A percentile compares a stretch with the other conserved stretches of the same genome.
phyloP scores from a whole-genome alignment of 1,140 invertebrate species.

The Nasonia vitripennis region DNA sequence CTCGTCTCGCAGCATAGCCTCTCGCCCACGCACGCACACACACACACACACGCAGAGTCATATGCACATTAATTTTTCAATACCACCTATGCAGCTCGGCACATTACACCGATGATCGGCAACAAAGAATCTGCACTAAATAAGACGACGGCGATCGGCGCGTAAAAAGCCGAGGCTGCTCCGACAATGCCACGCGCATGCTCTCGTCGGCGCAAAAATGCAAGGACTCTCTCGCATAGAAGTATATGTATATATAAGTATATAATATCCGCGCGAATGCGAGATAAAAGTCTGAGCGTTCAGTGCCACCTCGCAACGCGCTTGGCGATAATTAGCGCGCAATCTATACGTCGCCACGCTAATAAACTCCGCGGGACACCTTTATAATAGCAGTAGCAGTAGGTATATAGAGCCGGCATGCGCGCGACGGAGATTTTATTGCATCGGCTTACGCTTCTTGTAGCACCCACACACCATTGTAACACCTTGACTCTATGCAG shows the following conservation, averaged over 20 bases:
- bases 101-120: background rate
- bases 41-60: no score
- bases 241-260: no score
- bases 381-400: no score
- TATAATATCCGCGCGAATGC: background rate
- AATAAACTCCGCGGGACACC: background rate
- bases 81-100: background rate
- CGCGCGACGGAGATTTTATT: background rate
- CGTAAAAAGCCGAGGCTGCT: slow-evolving; percentile 33
- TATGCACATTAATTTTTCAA: slow-evolving; percentile 6
- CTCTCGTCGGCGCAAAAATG: slow-evolving; percentile 31
- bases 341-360: background rate
- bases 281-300: slow-evolving; percentile 23
- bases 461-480: no score
- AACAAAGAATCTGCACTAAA: slow-evolving; percentile 24
- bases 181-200: background rate
- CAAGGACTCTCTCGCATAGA: slow-evolving; percentile 23
- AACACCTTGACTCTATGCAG: background rate
- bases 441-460: no score
- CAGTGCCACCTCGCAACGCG: background rate
- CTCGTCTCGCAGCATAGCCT: no score
- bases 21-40: background rate
- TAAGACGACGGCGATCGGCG: background rate
- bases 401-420: no score
- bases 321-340: background rate